phyloP scores from a whole-genome alignment of 1,140 invertebrate species.

The Ips typographus region DNA sequence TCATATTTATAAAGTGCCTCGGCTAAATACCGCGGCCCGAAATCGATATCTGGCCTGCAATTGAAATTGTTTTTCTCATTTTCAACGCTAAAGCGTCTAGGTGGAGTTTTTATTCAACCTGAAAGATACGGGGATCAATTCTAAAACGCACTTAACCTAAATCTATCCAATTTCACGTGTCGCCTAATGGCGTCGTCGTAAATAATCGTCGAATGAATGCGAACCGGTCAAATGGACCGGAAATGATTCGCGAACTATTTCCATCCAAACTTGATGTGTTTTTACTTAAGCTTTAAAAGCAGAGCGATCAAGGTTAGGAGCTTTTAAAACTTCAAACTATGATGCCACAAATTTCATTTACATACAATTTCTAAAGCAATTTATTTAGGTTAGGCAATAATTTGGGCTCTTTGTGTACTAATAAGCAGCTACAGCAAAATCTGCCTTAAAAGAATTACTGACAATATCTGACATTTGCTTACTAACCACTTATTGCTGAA shows the following conservation, averaged over 20 bases:
- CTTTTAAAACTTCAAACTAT: neutral
- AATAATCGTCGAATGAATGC: slow-evolving; percentile 11
- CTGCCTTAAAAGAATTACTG: no score
- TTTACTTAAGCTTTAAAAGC: neutral
- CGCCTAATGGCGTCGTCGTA: slow-evolving; percentile 27
- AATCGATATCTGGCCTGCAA: no score
- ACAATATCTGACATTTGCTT: no score
- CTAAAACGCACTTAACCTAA: slow-evolving; percentile 25
- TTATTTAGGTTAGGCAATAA: no score
- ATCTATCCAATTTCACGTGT: slow-evolving; percentile 16
- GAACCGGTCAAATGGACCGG: neutral
- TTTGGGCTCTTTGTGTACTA: no score
- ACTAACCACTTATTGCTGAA: no score
- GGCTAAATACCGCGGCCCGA: no score
- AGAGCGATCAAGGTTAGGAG: neutral
- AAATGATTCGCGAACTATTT: neutral
- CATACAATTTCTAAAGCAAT: no score
- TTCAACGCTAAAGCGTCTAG: neutral
- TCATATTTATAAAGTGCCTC: neutral
- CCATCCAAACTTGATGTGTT: no score
- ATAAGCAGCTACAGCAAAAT: no score
- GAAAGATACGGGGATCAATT: slow-evolving; percentile 3
- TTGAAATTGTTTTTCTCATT: no score
- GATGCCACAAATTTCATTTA: no score
- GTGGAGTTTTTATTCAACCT: neutral